phyloP scores from a whole-genome alignment of 2,888 invertebrate species.

The Eumerus sabulonum region DNA sequence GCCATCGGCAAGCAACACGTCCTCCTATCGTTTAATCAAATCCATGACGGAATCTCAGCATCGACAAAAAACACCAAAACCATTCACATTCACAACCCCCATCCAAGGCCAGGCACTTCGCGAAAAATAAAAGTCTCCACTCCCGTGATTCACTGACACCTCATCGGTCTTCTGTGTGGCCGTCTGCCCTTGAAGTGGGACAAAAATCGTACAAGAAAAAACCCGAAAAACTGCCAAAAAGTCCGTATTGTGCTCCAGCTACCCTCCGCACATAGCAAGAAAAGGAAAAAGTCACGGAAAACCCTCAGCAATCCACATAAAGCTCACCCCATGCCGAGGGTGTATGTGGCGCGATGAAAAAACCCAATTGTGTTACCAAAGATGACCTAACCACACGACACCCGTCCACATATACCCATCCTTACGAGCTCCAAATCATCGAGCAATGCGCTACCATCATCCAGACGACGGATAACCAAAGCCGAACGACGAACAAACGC shows the following conservation, averaged over 20 bases:
- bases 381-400: constrained; percentile 67
- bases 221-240: constrained; percentile 5
- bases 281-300: constrained; percentile 58
- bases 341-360: neutral
- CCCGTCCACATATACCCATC: constrained; percentile 43
- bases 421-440: constrained; percentile 16
- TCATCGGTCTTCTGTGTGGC: constrained; percentile 59
- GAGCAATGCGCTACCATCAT: constrained; percentile 2
- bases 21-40: constrained; percentile 67
- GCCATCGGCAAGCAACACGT: constrained; percentile 45
- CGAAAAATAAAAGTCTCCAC: constrained; percentile 43
- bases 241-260: constrained; percentile 59
- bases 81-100: neutral
- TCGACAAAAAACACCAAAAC: constrained; percentile 46
- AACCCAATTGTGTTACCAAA: constrained; percentile 61
- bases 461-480: no score
- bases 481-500: constrained; percentile 8
- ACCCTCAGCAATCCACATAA: constrained; percentile 32
- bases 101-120: neutral
- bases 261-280: constrained; percentile 31
- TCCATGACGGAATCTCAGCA: constrained; percentile 67
- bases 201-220: constrained; percentile 68
- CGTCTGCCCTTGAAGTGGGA: constrained; percentile 63
- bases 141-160: constrained; percentile 61
- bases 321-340: neutral